phyloP scores from a whole-genome alignment of 2,113 vertebrate species.

The Noctilio leporinus region DNA sequence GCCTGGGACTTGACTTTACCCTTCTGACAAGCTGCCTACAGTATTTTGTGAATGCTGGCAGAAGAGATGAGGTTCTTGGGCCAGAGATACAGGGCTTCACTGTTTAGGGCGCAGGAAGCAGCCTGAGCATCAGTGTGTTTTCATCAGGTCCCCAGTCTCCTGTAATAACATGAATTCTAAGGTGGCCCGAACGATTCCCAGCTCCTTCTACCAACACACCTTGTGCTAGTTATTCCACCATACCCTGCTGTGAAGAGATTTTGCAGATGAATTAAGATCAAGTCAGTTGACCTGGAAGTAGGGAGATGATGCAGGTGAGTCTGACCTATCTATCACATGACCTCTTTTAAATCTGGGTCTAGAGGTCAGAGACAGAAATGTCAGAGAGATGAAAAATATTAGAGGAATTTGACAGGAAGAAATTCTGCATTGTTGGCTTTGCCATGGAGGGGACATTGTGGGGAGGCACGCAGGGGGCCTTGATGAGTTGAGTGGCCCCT shows the following conservation, averaged over 20 bases:
- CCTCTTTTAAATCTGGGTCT: neutral
- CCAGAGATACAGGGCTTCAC: neutral
- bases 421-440: neutral
- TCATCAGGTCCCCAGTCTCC: neutral
- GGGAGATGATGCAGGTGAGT: neutral
- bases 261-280: neutral
- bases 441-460: neutral
- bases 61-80: neutral
- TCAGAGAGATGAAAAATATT: neutral
- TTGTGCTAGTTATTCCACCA: neutral
- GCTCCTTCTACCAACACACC: accelerated
- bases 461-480: neutral
- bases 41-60: neutral
- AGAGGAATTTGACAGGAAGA: neutral
- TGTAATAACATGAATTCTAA: neutral
- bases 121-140: neutral
- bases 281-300: neutral
- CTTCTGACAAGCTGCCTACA: neutral
- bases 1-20: neutral
- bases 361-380: neutral
- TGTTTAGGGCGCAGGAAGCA: neutral
- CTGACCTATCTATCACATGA: neutral
- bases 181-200: neutral
- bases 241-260: neutral
- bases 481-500: neutral